A percentile compares a stretch with the other conserved stretches of the same genome.
These are phyloP conservation scores for Stenodera caucasica DNA, from an alignment of 2,888 invertebrate species.

Conservation along the genomic window DNA sequence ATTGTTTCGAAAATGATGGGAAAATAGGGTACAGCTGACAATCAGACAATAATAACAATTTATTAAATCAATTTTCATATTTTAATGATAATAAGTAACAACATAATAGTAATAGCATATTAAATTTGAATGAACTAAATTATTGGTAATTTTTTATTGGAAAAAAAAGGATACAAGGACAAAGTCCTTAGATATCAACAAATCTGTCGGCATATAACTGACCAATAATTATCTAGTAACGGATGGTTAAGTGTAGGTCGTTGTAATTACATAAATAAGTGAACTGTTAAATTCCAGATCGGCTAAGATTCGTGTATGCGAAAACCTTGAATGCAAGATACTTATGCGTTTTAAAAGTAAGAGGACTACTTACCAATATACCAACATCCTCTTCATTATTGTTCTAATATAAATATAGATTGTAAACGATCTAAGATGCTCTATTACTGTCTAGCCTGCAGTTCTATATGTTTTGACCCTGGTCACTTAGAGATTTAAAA, in stretches of 20 bases:
- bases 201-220: slow-evolving; percentile 5
- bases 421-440: slow-evolving; percentile 22
- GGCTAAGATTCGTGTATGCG: slow-evolving; percentile 29
- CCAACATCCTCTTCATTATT: neutral
- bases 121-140: slow-evolving; percentile 8
- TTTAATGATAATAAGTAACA: too few relatives aligned
- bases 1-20: neutral
- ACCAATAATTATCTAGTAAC: slow-evolving; percentile 27
- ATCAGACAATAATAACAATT: neutral
- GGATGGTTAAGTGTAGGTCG: slow-evolving; percentile 30
- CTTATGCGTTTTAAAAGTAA: slow-evolving; percentile 28
- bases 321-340: slow-evolving; percentile 24
- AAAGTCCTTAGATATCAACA: slow-evolving; percentile 9
- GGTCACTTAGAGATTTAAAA: slow-evolving; percentile 24
- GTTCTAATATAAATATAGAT: neutral
- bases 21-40: neutral
- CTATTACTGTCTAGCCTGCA: slow-evolving; percentile 19
- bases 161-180: slow-evolving; percentile 9
- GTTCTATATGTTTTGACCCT: slow-evolving; percentile 24
- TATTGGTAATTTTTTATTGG: neutral
- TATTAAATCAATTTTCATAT: neutral
- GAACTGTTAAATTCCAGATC: slow-evolving; percentile 33
- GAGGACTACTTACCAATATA: slow-evolving; percentile 16
- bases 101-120: neutral
- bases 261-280: slow-evolving; percentile 31